Base-by-base conservation (phyloP, 1,140 invertebrate genomes). In the Oryzaephilus surinamensis region DNA sequence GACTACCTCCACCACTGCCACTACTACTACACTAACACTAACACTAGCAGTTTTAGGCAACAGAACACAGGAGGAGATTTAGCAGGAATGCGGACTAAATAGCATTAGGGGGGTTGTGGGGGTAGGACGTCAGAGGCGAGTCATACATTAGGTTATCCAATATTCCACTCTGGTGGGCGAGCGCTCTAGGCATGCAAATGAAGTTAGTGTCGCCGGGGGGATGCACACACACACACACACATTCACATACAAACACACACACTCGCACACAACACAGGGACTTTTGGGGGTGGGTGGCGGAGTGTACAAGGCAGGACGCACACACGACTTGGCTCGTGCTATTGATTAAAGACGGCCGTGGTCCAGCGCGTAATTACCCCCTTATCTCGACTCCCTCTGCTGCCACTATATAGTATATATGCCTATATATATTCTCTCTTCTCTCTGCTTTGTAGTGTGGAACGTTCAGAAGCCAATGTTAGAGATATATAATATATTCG, bases 111-210 rank as follows among this genome's bases (percentile, higher is more conserved):
- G n/a, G n/a, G n/a, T n/a, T n/a, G 15, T 43, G 42, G 30, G 37
- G 14, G 42, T 29, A 42, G 45, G 45, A 37, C 37, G 45, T 29
- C 35, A 38, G 33, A 33, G 38, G 45, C 32, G 43, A 52, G 51
- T 51, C 49, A 50, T 54, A 56, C 55, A 58, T 58, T 60, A 58
- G 54, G 54, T 55, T 60, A 60, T 60, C 58, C 58, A 60, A 60
- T 60, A 58, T 60, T 60, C 58, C 55, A 57, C 56, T 58, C 54
- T 55, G 48, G 54, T 54, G 52, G 54, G 53, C 49, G 53, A 52
- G 51, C 51, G 51, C 56, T 57, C 51, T 47, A 48, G 53, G 58
- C 58, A 60, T 60, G 58, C 53, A 58, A 58, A 58, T 58, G 54
- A 58, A 58, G 56, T 58, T 52, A 54, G 54, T 52, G 49, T 48